These are phyloP conservation scores for Chloebia gouldiae DNA, from an alignment of 2,113 vertebrate species.

Conservation along the genomic window DNA sequence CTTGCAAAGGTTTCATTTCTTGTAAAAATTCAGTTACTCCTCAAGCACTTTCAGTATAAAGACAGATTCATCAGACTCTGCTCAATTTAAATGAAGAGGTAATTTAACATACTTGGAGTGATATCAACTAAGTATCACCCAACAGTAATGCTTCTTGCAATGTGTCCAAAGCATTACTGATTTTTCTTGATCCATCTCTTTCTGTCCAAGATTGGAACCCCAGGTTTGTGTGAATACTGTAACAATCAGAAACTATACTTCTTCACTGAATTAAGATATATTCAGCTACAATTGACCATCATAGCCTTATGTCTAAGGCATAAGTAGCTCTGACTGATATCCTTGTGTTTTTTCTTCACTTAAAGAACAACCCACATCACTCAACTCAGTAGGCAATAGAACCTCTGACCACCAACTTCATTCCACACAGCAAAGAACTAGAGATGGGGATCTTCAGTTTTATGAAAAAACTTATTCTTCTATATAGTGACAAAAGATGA, in stretches of 20 bases:
- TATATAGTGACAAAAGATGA: neutral
- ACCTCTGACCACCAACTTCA: neutral
- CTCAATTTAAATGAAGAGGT: neutral
- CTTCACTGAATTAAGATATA: neutral
- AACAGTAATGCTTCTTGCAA: neutral
- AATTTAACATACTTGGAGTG: neutral
- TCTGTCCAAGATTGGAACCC: neutral
- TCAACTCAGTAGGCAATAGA: neutral
- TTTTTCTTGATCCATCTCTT: neutral
- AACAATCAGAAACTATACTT: neutral
- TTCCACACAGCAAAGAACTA: neutral
- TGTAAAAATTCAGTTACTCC: neutral
- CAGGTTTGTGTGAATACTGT: neutral
- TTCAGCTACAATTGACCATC: neutral
- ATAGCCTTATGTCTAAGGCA: neutral
- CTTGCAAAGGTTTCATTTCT: neutral
- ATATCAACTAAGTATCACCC: neutral
- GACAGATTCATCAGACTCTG: neutral
- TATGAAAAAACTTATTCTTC: neutral
- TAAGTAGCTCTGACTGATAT: neutral
- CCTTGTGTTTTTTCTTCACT: neutral
- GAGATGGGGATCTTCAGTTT: neutral
- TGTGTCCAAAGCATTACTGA: neutral
- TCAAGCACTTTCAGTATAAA: neutral
- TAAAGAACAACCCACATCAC: neutral